Conservation (phyloP, 2,888 invertebrate species). For the Eutolmus rufibarbis region DNA sequence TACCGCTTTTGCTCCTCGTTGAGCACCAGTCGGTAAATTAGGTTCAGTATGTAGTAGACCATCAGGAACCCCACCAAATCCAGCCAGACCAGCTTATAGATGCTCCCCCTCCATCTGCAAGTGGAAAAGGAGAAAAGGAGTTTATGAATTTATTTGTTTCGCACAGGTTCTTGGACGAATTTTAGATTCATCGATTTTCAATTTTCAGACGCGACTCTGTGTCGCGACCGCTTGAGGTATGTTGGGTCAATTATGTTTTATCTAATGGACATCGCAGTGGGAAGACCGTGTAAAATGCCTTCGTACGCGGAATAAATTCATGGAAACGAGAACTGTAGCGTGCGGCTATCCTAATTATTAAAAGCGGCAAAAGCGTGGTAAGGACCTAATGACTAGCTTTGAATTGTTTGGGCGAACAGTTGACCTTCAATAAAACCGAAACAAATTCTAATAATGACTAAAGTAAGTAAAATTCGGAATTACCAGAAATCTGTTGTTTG, state of each 20-base stretch:
- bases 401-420: background rate
- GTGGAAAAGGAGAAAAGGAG: background rate
- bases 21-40: constrained; percentile 77
- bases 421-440: background rate
- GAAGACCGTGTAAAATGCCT: background rate
- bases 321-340: background rate
- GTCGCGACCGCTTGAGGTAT: background rate
- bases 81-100: constrained; percentile 93
- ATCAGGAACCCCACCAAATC: constrained; percentile 82
- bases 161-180: background rate
- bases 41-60: constrained; percentile 79
- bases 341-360: background rate
- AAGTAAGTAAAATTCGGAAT: background rate
- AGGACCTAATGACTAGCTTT: background rate
- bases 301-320: background rate
- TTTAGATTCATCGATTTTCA: background rate
- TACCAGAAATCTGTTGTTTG: background rate
- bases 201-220: background rate
- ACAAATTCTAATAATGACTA: background rate
- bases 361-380: background rate
- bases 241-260: background rate
- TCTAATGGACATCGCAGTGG: background rate
- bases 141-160: background rate
- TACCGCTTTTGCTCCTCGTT: constrained; percentile 75
- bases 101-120: constrained; percentile 92